Conservation (phyloP, 1,140 invertebrate species). For the Bombus picipes region DNA sequence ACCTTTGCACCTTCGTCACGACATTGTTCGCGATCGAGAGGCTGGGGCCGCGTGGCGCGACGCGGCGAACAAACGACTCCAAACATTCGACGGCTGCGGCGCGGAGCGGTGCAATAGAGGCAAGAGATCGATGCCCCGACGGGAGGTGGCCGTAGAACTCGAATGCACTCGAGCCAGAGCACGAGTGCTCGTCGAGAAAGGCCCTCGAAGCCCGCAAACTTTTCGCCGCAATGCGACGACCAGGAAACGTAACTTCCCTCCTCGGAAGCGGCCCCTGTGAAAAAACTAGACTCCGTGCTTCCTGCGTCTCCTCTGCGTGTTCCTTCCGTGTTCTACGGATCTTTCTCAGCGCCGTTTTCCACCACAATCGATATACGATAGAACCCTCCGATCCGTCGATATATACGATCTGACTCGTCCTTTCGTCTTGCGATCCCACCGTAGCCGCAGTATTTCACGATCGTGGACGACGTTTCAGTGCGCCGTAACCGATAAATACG, state of each 20-base stretch:
- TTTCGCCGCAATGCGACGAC: constrained; percentile 53
- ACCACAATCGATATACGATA: background rate
- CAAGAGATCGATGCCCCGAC: constrained; percentile 32
- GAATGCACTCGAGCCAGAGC: constrained; percentile 35
- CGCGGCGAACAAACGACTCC: background rate
- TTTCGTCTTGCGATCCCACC: background rate
- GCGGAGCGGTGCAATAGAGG: background rate
- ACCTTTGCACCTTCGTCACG: constrained; percentile 35
- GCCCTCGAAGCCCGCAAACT: constrained; percentile 42
- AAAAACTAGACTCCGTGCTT: background rate
- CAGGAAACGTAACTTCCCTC: constrained; percentile 38
- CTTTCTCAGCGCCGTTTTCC: background rate
- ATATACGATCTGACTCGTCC: background rate
- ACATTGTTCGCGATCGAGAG: constrained; percentile 20
- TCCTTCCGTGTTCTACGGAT: background rate
- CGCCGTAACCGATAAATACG: constrained; percentile 60
- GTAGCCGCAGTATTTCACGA: constrained; percentile 56
- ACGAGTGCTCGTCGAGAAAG: constrained; percentile 30
- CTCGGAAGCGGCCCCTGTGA: background rate
- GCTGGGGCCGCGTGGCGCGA: background rate
- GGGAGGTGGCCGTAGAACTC: constrained; percentile 11
- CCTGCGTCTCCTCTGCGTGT: background rate
- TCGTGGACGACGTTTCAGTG: constrained; percentile 54
- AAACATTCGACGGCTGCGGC: constrained; percentile 16
- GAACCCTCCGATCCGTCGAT: background rate